phyloP scores from a whole-genome alignment of 2,888 invertebrate species.

The Sinohyriopsis cumingii region DNA sequence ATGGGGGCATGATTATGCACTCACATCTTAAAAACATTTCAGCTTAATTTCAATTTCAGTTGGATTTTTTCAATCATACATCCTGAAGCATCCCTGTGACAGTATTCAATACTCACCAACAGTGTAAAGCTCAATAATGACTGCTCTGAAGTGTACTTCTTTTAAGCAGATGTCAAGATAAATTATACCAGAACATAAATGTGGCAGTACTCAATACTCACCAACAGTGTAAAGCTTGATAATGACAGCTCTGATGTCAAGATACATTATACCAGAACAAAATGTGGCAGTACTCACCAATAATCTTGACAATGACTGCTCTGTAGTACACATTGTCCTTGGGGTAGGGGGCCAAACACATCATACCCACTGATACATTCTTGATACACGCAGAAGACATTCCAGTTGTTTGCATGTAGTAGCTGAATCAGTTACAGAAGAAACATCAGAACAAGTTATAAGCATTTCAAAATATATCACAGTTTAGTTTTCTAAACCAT shows the following conservation, averaged over 20 bases:
- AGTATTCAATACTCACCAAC: not conserved
- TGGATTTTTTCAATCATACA: too few species aligned
- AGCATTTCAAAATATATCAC: not conserved
- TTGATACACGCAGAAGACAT: constrained; percentile 4
- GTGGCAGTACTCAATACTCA: not conserved
- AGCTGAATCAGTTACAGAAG: constrained; percentile 15
- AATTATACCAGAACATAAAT: constrained; percentile 22
- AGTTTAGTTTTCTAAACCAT: not conserved
- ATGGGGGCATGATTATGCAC: too few species aligned
- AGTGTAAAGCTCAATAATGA: constrained; percentile 78
- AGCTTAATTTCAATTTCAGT: too few species aligned
- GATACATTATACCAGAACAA: constrained; percentile 32
- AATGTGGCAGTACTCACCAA: constrained; percentile 2
- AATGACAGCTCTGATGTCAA: constrained; percentile 82
- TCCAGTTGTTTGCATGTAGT: constrained; percentile 16
- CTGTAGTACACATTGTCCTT: constrained; percentile 86
- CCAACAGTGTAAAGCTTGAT: constrained; percentile 73
- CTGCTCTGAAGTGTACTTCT: constrained; percentile 86
- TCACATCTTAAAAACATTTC: too few species aligned
- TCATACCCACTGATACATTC: constrained; percentile 27
- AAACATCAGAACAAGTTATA: not conserved
- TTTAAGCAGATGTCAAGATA: constrained; percentile 80
- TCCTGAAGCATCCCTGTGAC: not conserved
- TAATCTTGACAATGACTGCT: constrained; percentile 78
- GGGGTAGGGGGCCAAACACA: constrained; percentile 79